phyloP scores from a whole-genome alignment of 2,888 invertebrate species.

The Ornithoptera alexandrae region DNA sequence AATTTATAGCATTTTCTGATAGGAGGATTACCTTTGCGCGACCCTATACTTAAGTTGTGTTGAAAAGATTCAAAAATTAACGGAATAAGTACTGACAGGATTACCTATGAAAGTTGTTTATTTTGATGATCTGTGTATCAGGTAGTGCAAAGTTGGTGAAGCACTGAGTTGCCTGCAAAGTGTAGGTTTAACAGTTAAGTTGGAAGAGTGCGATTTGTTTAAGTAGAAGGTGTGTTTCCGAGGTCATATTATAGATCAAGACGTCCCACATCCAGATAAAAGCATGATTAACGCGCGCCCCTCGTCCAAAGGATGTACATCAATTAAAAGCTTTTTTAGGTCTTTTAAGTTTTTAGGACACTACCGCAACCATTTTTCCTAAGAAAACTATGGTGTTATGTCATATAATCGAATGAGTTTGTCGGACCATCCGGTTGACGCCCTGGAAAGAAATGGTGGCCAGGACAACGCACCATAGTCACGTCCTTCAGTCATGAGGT shows the following conservation, averaged over 20 bases:
- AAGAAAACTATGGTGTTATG: no score
- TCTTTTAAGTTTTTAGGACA: conserved; percentile 17
- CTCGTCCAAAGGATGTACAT: conserved; percentile 29
- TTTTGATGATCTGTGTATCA: background rate
- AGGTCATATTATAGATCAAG: conserved; percentile 33
- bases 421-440: no score
- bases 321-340: conserved; percentile 16
- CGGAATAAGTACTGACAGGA: background rate
- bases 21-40: background rate
- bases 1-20: no score
- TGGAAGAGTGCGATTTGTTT: conserved; percentile 35
- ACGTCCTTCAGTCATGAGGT: no score
- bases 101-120: background rate
- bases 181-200: no score
- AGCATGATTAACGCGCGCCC: conserved; percentile 31
- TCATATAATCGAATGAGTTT: no score
- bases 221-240: conserved; percentile 34
- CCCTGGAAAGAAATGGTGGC: no score
- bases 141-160: no score
- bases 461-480: no score
- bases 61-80: background rate
- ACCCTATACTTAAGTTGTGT: background rate
- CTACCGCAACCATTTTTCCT: no score
- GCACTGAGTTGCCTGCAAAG: no score
- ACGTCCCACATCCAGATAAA: conserved; percentile 30